phyloP scores from a whole-genome alignment of 2,113 vertebrate species.

The Carettochelys insculpta region DNA sequence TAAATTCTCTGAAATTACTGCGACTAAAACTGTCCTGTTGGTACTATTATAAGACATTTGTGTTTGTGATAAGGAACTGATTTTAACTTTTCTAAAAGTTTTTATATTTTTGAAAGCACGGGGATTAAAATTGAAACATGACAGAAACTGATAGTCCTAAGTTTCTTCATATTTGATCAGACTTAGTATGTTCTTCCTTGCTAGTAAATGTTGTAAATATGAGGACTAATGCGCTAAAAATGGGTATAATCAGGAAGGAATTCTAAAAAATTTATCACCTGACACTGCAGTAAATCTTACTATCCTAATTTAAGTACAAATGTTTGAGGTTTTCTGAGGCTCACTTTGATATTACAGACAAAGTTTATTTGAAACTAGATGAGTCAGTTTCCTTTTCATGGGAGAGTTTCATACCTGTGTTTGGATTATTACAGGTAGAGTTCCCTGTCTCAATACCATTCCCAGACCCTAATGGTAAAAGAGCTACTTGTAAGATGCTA shows the following conservation, averaged over 20 bases:
- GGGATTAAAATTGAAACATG: conserved; percentile 47
- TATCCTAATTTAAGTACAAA: conserved; percentile 70
- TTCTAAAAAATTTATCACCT: conserved; percentile 63
- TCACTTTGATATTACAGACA: conserved; percentile 74
- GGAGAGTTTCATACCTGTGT: conserved; percentile 89
- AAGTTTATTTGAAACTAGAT: conserved; percentile 87
- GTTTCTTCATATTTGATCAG: conserved; percentile 10
- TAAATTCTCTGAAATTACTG: conserved; percentile 85
- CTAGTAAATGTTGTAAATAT: conserved; percentile 71
- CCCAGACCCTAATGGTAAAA: conserved; percentile 90
- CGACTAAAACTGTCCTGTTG: conserved; percentile 78
- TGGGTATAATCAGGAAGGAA: conserved; percentile 74
- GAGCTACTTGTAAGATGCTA: conserved; percentile 90
- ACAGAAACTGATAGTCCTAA: not conserved
- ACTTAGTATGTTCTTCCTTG: conserved; percentile 37
- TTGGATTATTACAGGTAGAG: conserved; percentile 95
- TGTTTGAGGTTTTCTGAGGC: conserved; percentile 73
- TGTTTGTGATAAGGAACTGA: conserved; percentile 66
- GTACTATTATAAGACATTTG: conserved; percentile 73
- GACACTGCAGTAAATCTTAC: conserved; percentile 82
- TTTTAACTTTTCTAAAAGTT: conserved; percentile 60
- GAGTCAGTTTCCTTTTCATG: conserved; percentile 86
- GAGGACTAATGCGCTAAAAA: conserved; percentile 76
- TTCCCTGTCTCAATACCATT: conserved; percentile 87
- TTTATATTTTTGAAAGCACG: conserved; percentile 45